Percentiles rank a stretch among this genome's conserved stretches.
Conservation (phyloP, 2,888 invertebrate genomes). For the Drosophila atripex region DNA sequence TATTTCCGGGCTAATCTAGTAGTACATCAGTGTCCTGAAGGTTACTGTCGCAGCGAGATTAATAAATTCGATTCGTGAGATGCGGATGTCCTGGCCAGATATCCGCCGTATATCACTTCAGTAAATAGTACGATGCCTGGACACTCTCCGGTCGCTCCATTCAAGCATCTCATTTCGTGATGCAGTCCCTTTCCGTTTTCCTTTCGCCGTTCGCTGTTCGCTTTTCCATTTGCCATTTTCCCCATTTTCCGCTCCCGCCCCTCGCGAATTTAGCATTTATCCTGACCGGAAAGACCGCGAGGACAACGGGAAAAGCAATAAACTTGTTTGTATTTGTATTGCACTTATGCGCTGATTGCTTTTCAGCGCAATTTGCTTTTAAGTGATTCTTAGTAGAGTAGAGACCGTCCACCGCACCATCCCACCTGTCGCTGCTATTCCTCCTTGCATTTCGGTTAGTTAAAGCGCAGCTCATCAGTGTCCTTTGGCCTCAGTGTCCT, state of each 20-base stretch:
- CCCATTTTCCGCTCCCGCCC: not conserved
- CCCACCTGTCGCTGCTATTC: conserved; percentile 4
- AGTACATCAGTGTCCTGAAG: not conserved
- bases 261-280: conserved; percentile 20
- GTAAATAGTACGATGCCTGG: conserved; percentile 16
- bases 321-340: conserved; percentile 65
- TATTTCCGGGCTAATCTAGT: no score
- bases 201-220: not conserved
- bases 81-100: conserved; percentile 7
- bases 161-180: conserved; percentile 37
- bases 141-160: conserved; percentile 7
- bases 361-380: conserved; percentile 65
- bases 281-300: conserved; percentile 39
- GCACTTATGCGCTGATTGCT: conserved; percentile 64
- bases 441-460: conserved; percentile 49
- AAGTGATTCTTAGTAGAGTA: conserved; percentile 41
- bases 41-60: not conserved
- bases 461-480: conserved; percentile 42
- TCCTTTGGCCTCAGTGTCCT: not conserved
- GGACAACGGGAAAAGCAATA: conserved; percentile 58
- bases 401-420: not conserved
- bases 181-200: conserved; percentile 14
- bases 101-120: conserved; percentile 18
- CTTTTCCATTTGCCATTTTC: not conserved
- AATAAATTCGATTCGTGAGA: no score